Conservation (phyloP, 2,797 vertebrate genomes). For the Sebastes diaconus region DNA sequence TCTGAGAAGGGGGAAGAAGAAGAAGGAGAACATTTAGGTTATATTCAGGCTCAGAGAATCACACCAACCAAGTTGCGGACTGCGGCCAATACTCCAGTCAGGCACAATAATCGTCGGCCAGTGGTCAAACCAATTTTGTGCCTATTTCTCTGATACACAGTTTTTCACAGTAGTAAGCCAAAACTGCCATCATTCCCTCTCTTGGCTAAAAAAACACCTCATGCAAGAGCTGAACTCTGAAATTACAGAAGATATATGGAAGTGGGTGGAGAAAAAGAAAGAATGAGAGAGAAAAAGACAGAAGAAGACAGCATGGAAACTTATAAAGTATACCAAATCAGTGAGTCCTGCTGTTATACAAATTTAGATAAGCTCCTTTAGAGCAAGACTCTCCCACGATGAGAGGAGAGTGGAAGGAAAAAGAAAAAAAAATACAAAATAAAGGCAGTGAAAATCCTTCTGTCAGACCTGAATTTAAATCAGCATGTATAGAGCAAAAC, state of each 20-base stretch:
- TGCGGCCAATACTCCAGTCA: neutral
- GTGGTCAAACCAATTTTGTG: neutral
- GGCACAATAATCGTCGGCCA: neutral
- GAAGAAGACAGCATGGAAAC: conserved; percentile 12
- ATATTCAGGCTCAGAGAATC: neutral
- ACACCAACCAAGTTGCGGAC: neutral
- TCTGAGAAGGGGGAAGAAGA: neutral
- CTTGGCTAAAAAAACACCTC: neutral
- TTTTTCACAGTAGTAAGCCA: neutral
- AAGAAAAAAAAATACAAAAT: conserved; percentile 13
- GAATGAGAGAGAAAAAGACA: neutral
- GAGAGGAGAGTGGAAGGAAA: conserved; percentile 4
- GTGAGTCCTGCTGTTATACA: conserved; percentile 10
- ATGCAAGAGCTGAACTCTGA: neutral
- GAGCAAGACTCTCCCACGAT: conserved; percentile 18
- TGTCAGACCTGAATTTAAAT: conserved; percentile 28
- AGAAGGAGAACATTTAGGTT: neutral
- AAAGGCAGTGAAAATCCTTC: conserved; percentile 14
- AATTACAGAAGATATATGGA: neutral
- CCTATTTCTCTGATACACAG: neutral
- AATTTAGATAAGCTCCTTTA: conserved; percentile 46
- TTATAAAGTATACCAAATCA: conserved; percentile 25
- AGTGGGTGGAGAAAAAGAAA: neutral
- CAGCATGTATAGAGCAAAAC: conserved; percentile 19
- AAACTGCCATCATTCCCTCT: neutral